A percentile compares a stretch with the other conserved stretches of the same genome.
phyloP scores from a whole-genome alignment of 1,140 invertebrate species.

The Drosophila jambulina region DNA sequence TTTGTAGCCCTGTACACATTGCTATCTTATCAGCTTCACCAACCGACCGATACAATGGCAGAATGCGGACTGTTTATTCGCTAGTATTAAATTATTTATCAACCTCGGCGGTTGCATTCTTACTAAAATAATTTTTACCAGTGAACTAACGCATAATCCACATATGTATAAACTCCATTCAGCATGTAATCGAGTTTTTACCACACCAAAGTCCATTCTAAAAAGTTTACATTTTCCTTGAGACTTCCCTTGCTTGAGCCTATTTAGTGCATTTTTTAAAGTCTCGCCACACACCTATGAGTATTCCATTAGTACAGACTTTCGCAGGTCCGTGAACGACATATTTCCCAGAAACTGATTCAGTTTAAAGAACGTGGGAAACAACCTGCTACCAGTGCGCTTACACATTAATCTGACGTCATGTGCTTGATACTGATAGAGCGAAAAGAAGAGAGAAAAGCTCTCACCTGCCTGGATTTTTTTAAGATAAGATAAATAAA shows the following conservation, averaged over 20 bases:
- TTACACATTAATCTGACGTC: constrained; percentile 45
- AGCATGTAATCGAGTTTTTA: constrained; percentile 2
- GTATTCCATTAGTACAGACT: neutral
- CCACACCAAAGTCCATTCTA: neutral
- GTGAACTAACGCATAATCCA: neutral
- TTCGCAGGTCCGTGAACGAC: neutral
- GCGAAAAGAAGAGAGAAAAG: constrained; percentile 11
- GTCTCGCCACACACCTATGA: constrained; percentile 29
- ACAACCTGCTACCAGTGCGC: constrained; percentile 6
- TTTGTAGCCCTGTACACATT: constrained; percentile 29
- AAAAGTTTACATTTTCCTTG: neutral
- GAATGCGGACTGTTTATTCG: constrained; percentile 35
- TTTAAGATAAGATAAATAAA: constrained; percentile 37
- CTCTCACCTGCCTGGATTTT: constrained; percentile 9
- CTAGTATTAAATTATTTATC: constrained; percentile 69
- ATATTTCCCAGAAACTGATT: constrained; percentile 5
- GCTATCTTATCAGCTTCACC: constrained; percentile 64
- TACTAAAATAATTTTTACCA: constrained; percentile 7
- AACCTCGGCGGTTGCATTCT: constrained; percentile 52
- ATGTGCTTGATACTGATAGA: constrained; percentile 36
- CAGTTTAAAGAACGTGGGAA: constrained; percentile 18
- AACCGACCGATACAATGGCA: constrained; percentile 24
- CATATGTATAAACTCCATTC: constrained; percentile 12
- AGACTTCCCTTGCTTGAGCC: neutral
- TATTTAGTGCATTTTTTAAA: constrained; percentile 38